Evolutionary conservation across 2,113 vertebrate genomes (phyloP).

Genomic region (Ursus arctos): DNA sequence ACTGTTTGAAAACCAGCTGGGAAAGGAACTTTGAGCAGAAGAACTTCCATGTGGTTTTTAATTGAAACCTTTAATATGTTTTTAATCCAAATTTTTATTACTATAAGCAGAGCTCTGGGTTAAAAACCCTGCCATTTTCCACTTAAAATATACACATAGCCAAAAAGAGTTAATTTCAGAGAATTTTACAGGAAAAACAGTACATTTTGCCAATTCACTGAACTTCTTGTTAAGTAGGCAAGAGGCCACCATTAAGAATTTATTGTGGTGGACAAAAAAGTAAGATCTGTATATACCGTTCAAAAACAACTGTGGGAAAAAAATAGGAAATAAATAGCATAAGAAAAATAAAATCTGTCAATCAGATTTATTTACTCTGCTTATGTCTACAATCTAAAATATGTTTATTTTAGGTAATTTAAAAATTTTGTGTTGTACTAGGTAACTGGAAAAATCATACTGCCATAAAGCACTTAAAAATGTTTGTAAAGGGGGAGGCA

Average conservation of each 20-base stretch:
- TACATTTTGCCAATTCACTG: neutral
- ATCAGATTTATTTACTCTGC: neutral
- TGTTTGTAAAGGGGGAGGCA: neutral
- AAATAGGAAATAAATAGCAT: neutral
- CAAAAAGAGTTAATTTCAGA: neutral
- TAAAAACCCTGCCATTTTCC: neutral
- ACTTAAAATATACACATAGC: neutral
- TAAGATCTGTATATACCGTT: neutral
- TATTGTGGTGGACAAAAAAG: neutral
- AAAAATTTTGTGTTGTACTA: neutral
- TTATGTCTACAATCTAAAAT: neutral
- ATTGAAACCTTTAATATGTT: neutral
- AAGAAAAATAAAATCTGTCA: neutral
- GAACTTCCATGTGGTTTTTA: neutral
- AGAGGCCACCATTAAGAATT: neutral
- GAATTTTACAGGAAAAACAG: neutral
- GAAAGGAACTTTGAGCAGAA: neutral
- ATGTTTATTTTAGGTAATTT: neutral
- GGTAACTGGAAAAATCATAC: neutral
- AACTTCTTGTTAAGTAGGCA: neutral
- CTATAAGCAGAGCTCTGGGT: neutral
- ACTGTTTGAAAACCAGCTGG: neutral
- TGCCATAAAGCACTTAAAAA: neutral
- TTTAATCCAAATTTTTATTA: neutral
- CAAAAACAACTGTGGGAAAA: neutral